Evolutionary conservation across 2,113 vertebrate species (phyloP), one percentile per base, ranked within the genome.

Genomic region (Syrrhaptes paradoxus): DNA sequence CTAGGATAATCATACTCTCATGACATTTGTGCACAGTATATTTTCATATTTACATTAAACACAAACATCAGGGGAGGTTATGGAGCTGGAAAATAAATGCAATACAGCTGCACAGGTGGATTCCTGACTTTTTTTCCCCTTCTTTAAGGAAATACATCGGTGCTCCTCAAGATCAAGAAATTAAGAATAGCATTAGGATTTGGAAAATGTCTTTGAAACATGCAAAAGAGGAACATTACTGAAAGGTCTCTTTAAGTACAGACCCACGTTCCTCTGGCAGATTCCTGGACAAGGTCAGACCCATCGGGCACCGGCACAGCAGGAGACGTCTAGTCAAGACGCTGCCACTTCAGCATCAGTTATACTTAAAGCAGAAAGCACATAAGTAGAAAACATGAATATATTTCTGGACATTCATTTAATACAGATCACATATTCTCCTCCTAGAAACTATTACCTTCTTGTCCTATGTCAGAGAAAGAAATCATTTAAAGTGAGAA

Each of bases 1-100:
- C 85, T 25, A 25, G 55, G 72, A 58, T 88, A 94, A 93, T 93
- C 83, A 77, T 5, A 65, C 80, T 84, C 68, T 52, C 0, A 3
- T 89, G 83, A 87, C 57, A 65, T 48, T 41, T 84, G 73, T 81
- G 65, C 59, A 61, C 38, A 41, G 34, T 45, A 3, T 55, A 51
- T 86, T 93, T 90, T 86, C 76, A 31, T 71, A 67, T 86, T 81
- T 84, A 73, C 76, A 92, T 87, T 95, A 89, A 95, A 92, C 71
- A 77, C 45, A 68, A 73, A 65, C 78, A 71, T 31, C 75, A 54
- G 62, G 75, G 63, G 63, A 94, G n/a, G n/a, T 87, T 85, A 78
- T 32, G n/a, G 90, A 93, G 17, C 71, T 63, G 59, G 49, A 70
- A 91, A 95, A 89, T 57, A 68, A 62, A 66, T 51, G 66, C 31